Evolutionary conservation across 1,140 invertebrate species (phyloP), one percentile per base, ranked within the genome.

Genomic region (Adoxophyes honmai): DNA sequence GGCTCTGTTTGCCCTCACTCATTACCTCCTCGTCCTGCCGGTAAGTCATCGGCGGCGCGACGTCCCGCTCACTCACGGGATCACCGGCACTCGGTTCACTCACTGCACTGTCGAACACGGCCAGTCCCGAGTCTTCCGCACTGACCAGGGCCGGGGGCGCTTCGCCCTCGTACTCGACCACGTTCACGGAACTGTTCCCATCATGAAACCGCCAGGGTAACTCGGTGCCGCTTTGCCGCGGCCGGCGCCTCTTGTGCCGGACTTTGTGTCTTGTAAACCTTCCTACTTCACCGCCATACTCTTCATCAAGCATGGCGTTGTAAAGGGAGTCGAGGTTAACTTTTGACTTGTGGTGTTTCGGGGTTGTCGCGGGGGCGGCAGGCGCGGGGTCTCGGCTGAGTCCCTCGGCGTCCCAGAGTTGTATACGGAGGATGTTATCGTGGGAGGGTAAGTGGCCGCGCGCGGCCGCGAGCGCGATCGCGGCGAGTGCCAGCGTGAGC

Each of bases 361-460:
- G 10, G 39, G 60, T 13, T 6, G 60, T 59, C 6, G 67, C 54
- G 11, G 67, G 53, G 0, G 72, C 51, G 8, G 66, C 66, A 4
- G 71, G 63, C 6, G 78, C 57, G 34, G 81, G 75, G 39, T 85
- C 83, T 52, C 75, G 64, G 55, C 69, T 80, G 15, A 88, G 73
- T 0, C 85, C 85, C 62, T 86, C 85, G 18, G 73, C 82, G 62
- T 88, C 85, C 83, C 83, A 86, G 16, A 88, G 69, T 53, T 88
- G 85, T 75, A 88, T 80, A 60, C 85, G 62, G 9, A 86, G 71
- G 64, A 86, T 86, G 66, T 85, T 88, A 42, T 88, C 83, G 69
- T 81, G 83, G 37, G 85, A 86, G 59, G 78, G 59, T 57, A 82
- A 65, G 64, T 86, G 81, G 62, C 81, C 81, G 68, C 75, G 69